Conservation (phyloP, 2,113 vertebrate species). For the Butorides virescens region DNA sequence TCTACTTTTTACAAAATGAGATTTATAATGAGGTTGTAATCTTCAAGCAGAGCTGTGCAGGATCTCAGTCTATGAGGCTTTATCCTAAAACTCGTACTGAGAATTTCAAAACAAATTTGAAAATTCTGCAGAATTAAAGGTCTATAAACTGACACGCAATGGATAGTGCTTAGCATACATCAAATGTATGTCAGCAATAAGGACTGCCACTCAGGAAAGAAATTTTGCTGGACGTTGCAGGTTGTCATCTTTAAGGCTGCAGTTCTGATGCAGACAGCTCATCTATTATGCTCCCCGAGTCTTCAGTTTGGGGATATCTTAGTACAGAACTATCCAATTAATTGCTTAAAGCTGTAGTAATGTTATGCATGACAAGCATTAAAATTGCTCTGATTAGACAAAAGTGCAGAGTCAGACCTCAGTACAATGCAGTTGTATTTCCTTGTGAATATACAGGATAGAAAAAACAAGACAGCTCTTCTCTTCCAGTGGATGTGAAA, state of each 20-base stretch:
- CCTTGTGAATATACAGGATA: conserved; percentile 7
- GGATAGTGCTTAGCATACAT: conserved; percentile 51
- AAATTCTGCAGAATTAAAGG: conserved; percentile 60
- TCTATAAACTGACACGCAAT: conserved; percentile 59
- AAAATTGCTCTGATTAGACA: conserved; percentile 70
- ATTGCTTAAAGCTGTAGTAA: conserved; percentile 71
- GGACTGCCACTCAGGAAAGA: conserved; percentile 61
- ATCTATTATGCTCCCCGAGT: conserved; percentile 53
- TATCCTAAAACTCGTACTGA: conserved; percentile 13
- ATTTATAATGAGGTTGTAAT: conserved; percentile 48
- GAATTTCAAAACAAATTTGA: conserved; percentile 57
- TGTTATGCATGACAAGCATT: conserved; percentile 71
- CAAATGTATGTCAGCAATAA: conserved; percentile 58
- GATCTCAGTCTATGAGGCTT: conserved; percentile 1
- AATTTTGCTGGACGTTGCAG: conserved; percentile 67
- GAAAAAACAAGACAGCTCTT: conserved; percentile 44
- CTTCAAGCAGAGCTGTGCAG: conserved; percentile 5
- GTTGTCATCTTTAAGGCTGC: conserved; percentile 62
- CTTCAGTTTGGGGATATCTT: conserved; percentile 64
- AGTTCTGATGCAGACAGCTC: conserved; percentile 63
- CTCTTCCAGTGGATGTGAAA: conserved; percentile 39
- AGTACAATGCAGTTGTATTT: conserved; percentile 41
- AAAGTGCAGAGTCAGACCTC: conserved; percentile 67
- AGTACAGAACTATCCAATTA: conserved; percentile 70
- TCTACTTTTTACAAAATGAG: conserved; percentile 4